Base-by-base conservation (phyloP, 2,113 vertebrate species). In the Epinephelus fuscoguttatus region DNA sequence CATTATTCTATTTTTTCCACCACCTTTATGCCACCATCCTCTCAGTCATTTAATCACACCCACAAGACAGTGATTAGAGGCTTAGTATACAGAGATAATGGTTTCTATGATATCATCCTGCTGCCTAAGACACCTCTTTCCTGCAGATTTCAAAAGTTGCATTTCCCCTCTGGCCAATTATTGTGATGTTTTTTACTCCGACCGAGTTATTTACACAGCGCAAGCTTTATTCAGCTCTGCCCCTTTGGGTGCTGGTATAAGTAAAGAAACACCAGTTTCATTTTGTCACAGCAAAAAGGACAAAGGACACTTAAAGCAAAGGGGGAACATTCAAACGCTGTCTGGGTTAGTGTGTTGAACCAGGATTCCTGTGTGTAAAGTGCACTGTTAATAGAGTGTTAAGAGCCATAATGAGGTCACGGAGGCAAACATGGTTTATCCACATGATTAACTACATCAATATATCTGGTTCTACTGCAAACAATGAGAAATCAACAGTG, bases 11-110 rank as follows among this genome's bases (percentile, higher is more conserved):
- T 40, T 37, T 33, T 52, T 23, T 68, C 40, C 52, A 53, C 62
- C 62, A 55, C 33, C 68, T 70, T 63, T 50, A 47, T n/a, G 68
- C 64, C 56, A 63, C 6, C 37, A 25, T n/a, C 50, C 61, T 66
- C 25, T 19, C 12, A 21, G 42, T 52, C 1, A 9, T 76, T 52
- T 72, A 49, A 61, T 81, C 56, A 55, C 42, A 75, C 78, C 63
- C 87, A 87, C 71, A 42, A 75, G 84, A 86, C 37, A 72, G 72
- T 66, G 59, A 90, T 88, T 92, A 81, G 3, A 59, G 75, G 63
- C 42, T 37, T 33, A 56, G 70, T 73, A 89, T 72, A 88, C 79
- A 71, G 50, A 78, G 61, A 75, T 79, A 68, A 80, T 19, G n/a
- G 71, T 53, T 79, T 81, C 66, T 27, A 57, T 45, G 10, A 60